Conservation (phyloP, 2,888 invertebrate genomes). For the Autographa gamma region DNA sequence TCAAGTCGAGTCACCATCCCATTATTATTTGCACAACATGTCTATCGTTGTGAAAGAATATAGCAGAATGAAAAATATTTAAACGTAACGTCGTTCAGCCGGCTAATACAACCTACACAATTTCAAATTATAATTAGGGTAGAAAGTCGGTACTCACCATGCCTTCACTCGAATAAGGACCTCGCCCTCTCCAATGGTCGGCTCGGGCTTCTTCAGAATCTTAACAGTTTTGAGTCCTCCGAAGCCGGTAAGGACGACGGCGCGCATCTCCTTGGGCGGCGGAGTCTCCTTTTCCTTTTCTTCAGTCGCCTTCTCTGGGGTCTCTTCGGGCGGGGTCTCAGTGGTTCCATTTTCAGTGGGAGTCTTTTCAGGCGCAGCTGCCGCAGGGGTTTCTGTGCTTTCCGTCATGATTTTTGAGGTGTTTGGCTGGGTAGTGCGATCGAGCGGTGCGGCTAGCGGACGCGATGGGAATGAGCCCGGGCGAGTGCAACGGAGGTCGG, state of each 20-base stretch:
- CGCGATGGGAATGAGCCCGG: slow-evolving; percentile 81
- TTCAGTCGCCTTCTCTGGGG: slow-evolving; percentile 87
- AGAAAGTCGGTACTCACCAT: slow-evolving; percentile 90
- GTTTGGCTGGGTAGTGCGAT: slow-evolving; percentile 65
- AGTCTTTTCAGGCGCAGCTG: slow-evolving; percentile 88
- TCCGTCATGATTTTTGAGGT: slow-evolving; percentile 81
- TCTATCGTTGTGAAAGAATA: slow-evolving; percentile 12
- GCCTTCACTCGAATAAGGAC: slow-evolving; percentile 95
- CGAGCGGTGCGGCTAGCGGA: slow-evolving; percentile 77
- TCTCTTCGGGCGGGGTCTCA: slow-evolving; percentile 84
- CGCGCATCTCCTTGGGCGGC: slow-evolving; percentile 94
- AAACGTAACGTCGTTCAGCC: slow-evolving; percentile 42
- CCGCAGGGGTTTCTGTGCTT: slow-evolving; percentile 85
- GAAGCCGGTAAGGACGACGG: slow-evolving; percentile 95
- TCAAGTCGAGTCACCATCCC: slow-evolving; percentile 16
- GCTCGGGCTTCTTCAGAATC: slow-evolving; percentile 94
- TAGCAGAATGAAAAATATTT: slow-evolving; percentile 26
- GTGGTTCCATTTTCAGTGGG: slow-evolving; percentile 87
- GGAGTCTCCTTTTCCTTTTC: slow-evolving; percentile 86
- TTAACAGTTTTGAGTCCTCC: slow-evolving; percentile 96
- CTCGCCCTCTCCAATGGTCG: slow-evolving; percentile 92
- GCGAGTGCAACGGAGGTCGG: slow-evolving; percentile 77
- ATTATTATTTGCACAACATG: slow-evolving; percentile 24
- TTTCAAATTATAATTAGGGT: slow-evolving; percentile 30
- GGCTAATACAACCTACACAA: slow-evolving; percentile 6